Percentiles rank a stretch among this genome's conserved stretches.
Evolutionary conservation across 37 sponge, comb jelly and placozoan species (phyloP).

Genomic region (Dysidea cf. avara): DNA sequence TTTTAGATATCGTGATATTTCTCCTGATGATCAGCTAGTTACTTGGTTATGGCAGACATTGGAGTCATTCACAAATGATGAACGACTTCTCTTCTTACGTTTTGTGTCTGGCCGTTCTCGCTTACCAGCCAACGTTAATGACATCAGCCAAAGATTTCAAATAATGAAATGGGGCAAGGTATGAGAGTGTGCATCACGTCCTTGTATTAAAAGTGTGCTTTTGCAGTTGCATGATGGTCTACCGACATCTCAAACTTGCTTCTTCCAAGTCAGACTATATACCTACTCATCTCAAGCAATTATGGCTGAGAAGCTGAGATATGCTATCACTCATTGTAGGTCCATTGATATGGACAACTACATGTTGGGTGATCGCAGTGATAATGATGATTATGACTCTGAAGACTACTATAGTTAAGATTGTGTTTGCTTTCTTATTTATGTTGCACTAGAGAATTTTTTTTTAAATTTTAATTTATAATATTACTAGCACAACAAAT

Average conservation of each 20-base stretch:
- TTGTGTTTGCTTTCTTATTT: too few relatives aligned
- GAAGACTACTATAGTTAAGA: neutral
- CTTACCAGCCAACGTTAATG: slow-evolving; percentile 76
- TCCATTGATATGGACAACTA: slow-evolving; percentile 93
- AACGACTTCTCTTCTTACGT: slow-evolving; percentile 71
- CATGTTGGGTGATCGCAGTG: slow-evolving; percentile 67
- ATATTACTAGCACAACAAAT: too few relatives aligned
- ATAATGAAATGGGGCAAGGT: slow-evolving; percentile 76
- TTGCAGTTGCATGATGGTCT: slow-evolving; percentile 67
- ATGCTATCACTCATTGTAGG: slow-evolving; percentile 88
- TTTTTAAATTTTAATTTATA: too few relatives aligned
- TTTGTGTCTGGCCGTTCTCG: slow-evolving; percentile 88
- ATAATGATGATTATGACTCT: slow-evolving; percentile 28
- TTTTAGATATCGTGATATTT: slow-evolving; percentile 57
- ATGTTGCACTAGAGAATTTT: too few relatives aligned
- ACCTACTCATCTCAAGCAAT: slow-evolving; percentile 68
- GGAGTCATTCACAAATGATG: slow-evolving; percentile 75
- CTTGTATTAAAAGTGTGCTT: neutral
- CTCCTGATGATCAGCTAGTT: slow-evolving; percentile 41
- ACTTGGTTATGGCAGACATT: slow-evolving; percentile 89
- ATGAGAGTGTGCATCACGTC: neutral
- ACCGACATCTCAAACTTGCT: slow-evolving; percentile 92
- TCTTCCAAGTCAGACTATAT: slow-evolving; percentile 89
- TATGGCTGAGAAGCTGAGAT: slow-evolving; percentile 75
- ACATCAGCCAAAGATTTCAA: slow-evolving; percentile 81